A percentile compares a stretch with the other conserved stretches of the same genome.
Evolutionary conservation across 2,113 vertebrate species (phyloP).

Genomic region (Cichladusa arquata): DNA sequence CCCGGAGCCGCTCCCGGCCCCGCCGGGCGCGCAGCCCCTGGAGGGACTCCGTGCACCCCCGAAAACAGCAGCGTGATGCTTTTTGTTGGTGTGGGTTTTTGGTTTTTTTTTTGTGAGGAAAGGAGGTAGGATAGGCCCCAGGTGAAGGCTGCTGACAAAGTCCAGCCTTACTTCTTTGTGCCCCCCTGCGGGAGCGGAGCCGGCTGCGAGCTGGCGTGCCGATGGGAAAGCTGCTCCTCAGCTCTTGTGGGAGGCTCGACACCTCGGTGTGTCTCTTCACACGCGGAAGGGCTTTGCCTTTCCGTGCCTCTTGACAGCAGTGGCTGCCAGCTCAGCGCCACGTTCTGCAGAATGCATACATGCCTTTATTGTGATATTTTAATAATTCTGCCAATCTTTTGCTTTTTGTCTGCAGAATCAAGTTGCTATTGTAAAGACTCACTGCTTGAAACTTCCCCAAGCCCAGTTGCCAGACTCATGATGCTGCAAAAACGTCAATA

Average conservation of each 20-base stretch:
- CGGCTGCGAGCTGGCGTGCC: background rate
- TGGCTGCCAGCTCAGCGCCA: background rate
- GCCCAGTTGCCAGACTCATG: constrained; percentile 70
- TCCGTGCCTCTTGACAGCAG: background rate
- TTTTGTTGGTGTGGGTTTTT: background rate
- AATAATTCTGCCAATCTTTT: constrained; percentile 68
- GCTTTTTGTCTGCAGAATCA: constrained; percentile 75
- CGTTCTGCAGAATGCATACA: constrained; percentile 30
- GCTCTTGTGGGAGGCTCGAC: background rate
- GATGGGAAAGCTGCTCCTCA: background rate
- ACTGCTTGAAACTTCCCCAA: constrained; percentile 72
- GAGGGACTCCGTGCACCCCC: background rate
- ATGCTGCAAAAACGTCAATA: constrained; percentile 69
- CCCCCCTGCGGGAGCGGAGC: background rate
- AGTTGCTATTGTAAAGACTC: constrained; percentile 76
- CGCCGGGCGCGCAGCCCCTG: background rate
- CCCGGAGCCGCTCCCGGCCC: background rate
- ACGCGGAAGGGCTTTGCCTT: background rate
- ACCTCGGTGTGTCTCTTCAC: background rate
- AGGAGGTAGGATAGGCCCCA: background rate
- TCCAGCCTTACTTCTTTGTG: background rate
- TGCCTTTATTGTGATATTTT: constrained; percentile 33
- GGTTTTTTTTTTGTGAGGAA: background rate
- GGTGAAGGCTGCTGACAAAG: background rate
- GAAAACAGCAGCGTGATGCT: too few relatives aligned